Evolutionary conservation across 2,797 vertebrate genomes (phyloP).

Genomic region (Lithobates pipiens): DNA sequence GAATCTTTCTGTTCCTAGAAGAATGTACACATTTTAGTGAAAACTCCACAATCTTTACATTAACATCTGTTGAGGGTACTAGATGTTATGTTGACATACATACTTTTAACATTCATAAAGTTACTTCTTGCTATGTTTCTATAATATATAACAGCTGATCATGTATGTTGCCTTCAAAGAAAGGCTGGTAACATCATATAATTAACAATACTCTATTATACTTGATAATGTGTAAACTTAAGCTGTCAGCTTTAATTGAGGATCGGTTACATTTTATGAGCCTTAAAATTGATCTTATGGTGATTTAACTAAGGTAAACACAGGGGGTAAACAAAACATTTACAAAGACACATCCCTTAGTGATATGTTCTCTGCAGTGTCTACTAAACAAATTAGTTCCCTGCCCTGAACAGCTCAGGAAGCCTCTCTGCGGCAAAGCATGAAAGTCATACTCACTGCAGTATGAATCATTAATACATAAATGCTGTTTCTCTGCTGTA

Average conservation of each 20-base stretch:
- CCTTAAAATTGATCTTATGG: not conserved
- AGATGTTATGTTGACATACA: too few species aligned
- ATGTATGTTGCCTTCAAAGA: too few species aligned
- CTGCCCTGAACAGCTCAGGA: slow-evolving; percentile 24
- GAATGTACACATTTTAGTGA: too few species aligned
- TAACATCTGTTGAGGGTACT: too few species aligned
- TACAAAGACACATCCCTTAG: slow-evolving; percentile 4
- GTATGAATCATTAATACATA: slow-evolving; percentile 48
- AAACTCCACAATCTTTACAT: too few species aligned
- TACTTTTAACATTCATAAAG: too few species aligned
- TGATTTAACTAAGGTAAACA: slow-evolving; percentile 11
- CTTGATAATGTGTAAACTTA: not conserved
- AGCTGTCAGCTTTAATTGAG: not conserved
- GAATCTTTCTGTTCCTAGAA: too few species aligned
- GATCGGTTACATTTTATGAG: slow-evolving; percentile 20
- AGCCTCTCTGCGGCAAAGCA: slow-evolving; percentile 37
- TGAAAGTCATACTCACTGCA: slow-evolving; percentile 49
- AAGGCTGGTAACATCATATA: too few species aligned
- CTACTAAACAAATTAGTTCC: slow-evolving; percentile 46
- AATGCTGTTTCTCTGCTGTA: slow-evolving; percentile 26
- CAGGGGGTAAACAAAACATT: slow-evolving; percentile 4
- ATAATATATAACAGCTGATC: too few species aligned
- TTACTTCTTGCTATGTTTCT: too few species aligned
- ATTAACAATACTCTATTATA: not conserved
- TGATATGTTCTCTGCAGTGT: slow-evolving; percentile 14